These are phyloP conservation scores for Rhysida immarginata DNA, from an alignment of 1,140 invertebrate genomes.

Conservation along the genomic window DNA sequence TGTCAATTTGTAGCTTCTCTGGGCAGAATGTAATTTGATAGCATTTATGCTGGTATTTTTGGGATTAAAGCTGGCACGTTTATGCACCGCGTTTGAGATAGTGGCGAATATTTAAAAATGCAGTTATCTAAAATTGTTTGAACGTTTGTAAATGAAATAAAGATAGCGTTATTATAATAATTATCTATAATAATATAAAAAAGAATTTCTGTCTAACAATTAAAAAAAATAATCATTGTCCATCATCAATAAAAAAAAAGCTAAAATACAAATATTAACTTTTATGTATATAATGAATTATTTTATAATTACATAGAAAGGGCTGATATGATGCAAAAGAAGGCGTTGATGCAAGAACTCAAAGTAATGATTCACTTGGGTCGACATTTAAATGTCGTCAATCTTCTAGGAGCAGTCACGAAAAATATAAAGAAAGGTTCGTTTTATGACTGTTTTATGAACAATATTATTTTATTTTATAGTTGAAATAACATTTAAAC, in stretches of 20 bases:
- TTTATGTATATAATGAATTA: neutral
- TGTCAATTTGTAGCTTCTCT: too few relatives aligned
- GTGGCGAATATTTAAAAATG: too few relatives aligned
- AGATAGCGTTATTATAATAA: neutral
- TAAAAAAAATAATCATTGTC: neutral
- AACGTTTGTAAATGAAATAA: neutral
- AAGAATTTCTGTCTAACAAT: neutral
- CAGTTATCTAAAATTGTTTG: neutral
- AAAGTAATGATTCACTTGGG: constrained; percentile 40
- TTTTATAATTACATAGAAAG: constrained; percentile 1
- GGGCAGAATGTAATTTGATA: too few relatives aligned
- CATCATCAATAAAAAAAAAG: neutral
- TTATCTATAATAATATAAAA: neutral
- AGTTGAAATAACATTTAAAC: constrained; percentile 1
- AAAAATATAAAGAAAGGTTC: constrained; percentile 34
- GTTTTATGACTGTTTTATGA: neutral
- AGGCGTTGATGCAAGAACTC: constrained; percentile 36
- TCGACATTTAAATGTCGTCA: constrained; percentile 39
- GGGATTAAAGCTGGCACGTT: too few relatives aligned
- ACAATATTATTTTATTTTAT: neutral
- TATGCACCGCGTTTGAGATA: too few relatives aligned
- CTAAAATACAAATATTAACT: neutral
- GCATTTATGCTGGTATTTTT: too few relatives aligned
- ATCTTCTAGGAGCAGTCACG: constrained; percentile 38
- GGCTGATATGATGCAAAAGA: constrained; percentile 15